Percentiles rank a stretch among this genome's conserved stretches.
Evolutionary conservation across 2,113 vertebrate genomes (phyloP).

Genomic region (Pogonocichla stellata): DNA sequence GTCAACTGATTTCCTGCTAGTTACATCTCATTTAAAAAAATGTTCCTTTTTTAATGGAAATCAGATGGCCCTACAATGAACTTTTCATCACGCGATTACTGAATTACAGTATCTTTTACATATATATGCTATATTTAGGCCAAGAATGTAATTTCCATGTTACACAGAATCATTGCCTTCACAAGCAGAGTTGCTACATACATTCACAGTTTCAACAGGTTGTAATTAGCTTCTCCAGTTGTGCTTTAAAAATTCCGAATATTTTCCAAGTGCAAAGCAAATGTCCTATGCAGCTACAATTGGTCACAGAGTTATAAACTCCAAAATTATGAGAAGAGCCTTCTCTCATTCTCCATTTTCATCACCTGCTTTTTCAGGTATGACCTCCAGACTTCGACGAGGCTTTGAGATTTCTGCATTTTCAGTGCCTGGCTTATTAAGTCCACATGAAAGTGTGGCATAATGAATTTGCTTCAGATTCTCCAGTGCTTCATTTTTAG

Average conservation of each 20-base stretch:
- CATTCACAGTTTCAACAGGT: slow-evolving; percentile 84
- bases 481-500: slow-evolving; percentile 90
- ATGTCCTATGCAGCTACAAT: slow-evolving; percentile 66
- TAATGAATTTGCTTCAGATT: slow-evolving; percentile 97
- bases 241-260: slow-evolving; percentile 85
- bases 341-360: slow-evolving; percentile 79
- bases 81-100: slow-evolving; percentile 51
- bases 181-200: slow-evolving; percentile 79
- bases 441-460: slow-evolving; percentile 86
- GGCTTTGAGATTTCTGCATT: slow-evolving; percentile 67
- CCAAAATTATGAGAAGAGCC: neutral
- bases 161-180: slow-evolving; percentile 72
- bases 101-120: slow-evolving; percentile 57
- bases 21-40: slow-evolving; percentile 12
- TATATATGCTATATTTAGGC: slow-evolving; percentile 66
- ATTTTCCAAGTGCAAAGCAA: slow-evolving; percentile 77
- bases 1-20: neutral
- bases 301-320: slow-evolving; percentile 75
- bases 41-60: neutral
- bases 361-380: slow-evolving; percentile 86
- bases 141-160: slow-evolving; percentile 69
- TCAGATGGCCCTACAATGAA: slow-evolving; percentile 19
- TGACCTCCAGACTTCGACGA: slow-evolving; percentile 84
- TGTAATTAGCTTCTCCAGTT: slow-evolving; percentile 80
- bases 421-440: slow-evolving; percentile 83